Conservation (phyloP, 2,113 vertebrate species). For the Xenopus borealis region DNA sequence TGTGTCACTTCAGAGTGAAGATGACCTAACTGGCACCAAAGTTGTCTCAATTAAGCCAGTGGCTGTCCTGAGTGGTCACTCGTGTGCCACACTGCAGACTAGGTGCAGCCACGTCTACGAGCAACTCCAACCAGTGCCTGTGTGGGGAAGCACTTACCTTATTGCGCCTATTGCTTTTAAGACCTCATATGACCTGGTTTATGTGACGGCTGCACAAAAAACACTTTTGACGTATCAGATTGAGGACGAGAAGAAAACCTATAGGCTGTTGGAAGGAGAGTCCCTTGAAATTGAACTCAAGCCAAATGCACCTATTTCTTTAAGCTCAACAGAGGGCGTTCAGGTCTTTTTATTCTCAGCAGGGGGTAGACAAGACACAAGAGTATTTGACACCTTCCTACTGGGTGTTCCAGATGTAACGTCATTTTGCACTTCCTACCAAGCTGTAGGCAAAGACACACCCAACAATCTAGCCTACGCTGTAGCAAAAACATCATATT, state of each 20-base stretch:
- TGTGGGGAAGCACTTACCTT: conserved; percentile 69
- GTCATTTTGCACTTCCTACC: conserved; percentile 65
- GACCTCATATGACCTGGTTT: conserved; percentile 56
- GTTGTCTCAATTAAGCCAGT: conserved; percentile 59
- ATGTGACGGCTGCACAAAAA: conserved; percentile 58
- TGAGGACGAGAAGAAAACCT: not conserved
- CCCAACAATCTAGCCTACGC: conserved; percentile 65
- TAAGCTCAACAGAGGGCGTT: conserved; percentile 59
- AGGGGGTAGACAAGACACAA: conserved; percentile 35
- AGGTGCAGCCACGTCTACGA: conserved; percentile 72
- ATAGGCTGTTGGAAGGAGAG: conserved; percentile 37
- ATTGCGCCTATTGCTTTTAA: conserved; percentile 62
- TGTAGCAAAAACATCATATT: conserved; percentile 53
- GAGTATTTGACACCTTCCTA: conserved; percentile 62
- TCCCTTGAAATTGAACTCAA: conserved; percentile 6
- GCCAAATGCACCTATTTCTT: conserved; percentile 48
- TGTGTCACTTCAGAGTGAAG: conserved; percentile 58
- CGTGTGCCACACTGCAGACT: conserved; percentile 57
- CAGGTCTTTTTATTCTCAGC: conserved; percentile 69
- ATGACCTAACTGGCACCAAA: conserved; percentile 61
- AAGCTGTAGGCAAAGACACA: conserved; percentile 23
- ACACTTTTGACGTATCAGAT: conserved; percentile 51
- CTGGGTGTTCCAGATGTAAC: conserved; percentile 57
- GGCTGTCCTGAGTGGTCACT: conserved; percentile 67
- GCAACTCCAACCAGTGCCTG: conserved; percentile 67